These are phyloP conservation scores for Rapana venosa DNA, from an alignment of 2,888 invertebrate species.

Conservation along the genomic window DNA sequence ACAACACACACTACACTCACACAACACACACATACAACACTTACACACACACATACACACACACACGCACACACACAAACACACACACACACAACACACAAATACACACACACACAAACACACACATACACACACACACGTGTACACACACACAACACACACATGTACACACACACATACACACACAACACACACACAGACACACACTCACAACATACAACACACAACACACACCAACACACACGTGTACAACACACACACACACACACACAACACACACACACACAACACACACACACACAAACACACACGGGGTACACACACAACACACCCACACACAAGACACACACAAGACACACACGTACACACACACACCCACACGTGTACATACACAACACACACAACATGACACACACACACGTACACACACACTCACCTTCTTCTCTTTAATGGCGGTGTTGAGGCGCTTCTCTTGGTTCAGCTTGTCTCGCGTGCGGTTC, in stretches of 20 bases:
- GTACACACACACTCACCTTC: conserved; percentile 63
- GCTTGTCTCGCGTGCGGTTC: conserved; percentile 69
- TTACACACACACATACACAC: neutral
- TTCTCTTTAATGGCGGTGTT: conserved; percentile 77
- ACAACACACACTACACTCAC: too few relatives aligned
- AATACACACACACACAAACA: too few relatives aligned
- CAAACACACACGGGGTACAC: too few relatives aligned
- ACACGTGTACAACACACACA: neutral
- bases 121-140: too few relatives aligned
- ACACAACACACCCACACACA: too few relatives aligned
- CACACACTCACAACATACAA: too few relatives aligned
- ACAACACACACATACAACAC: neutral
- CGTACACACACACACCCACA: neutral
- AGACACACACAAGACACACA: too few relatives aligned
- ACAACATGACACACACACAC: neutral
- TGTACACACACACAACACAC: neutral
- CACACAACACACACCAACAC: too few relatives aligned
- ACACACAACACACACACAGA: too few relatives aligned
- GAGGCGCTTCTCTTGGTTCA: conserved; percentile 77
- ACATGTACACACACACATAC: neutral
- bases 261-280: neutral
- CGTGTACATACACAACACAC: too few relatives aligned
- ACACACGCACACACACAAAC: neutral
- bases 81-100: too few relatives aligned
- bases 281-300: neutral